Percentiles rank a stretch among this genome's conserved stretches.
Evolutionary conservation across 92 coral and sea anemone genomes (phyloP).

Genomic region (Parazoanthus darwini): DNA sequence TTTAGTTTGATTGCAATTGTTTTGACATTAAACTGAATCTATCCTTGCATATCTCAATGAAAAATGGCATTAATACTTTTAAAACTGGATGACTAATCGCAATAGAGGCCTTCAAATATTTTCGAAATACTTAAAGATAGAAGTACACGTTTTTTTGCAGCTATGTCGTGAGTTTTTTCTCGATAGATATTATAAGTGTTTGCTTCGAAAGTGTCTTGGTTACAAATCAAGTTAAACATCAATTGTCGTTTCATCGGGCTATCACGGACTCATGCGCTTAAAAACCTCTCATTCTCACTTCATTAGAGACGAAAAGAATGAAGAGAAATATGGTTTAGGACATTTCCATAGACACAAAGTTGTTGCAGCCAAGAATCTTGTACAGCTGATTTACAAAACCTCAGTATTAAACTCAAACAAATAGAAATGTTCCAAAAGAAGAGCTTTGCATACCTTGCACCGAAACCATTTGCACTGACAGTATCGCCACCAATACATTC

Average conservation of each 20-base stretch:
- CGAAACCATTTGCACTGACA: not conserved
- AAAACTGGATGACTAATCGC: not conserved
- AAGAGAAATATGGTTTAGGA: no score
- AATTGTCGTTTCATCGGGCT: not conserved
- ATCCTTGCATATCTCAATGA: no score
- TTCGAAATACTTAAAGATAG: no score
- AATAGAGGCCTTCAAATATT: no score
- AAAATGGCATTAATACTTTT: no score
- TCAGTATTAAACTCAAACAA: not conserved
- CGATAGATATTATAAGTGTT: not conserved
- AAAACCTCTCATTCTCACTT: not conserved
- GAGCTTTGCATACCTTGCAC: not conserved
- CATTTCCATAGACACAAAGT: no score
- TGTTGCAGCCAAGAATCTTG: not conserved
- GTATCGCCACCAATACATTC: conserved; percentile 6
- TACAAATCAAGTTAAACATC: not conserved
- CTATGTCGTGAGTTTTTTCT: not conserved
- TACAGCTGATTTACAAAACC: not conserved
- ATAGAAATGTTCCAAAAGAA: no score
- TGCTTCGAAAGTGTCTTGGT: not conserved
- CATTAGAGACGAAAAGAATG: not conserved
- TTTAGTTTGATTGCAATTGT: no score
- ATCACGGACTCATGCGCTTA: not conserved
- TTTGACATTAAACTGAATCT: no score
- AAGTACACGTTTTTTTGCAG: not conserved